Base-by-base conservation (phyloP, 2,888 invertebrate species). In the Idaea aversata region DNA sequence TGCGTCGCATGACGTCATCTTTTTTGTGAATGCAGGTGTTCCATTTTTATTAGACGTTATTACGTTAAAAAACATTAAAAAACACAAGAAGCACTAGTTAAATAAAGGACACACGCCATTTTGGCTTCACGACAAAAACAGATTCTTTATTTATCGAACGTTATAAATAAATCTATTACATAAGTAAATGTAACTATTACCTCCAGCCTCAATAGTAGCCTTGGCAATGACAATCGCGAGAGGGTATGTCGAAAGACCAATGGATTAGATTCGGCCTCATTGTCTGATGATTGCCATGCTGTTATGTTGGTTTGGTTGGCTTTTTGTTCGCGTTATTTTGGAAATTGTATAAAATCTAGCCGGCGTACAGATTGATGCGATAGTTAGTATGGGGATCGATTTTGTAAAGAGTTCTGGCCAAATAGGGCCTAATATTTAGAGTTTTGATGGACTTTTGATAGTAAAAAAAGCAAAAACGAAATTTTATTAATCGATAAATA, bases 201-300 rank as follows among this genome's bases (percentile, higher is more conserved):
- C 25, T 25, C 7, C 7, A 47, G 47, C 47, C 47, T 47, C 47
- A 47, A 68, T 77, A 75, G 78, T 80, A 84, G 76, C 85, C 85
- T 86, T 86, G 86, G 73, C 86, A 83, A 69, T 86, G 85, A 79
- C 81, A 76, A 72, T 57, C 47, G 71, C 62, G 71, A 75, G 81
- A 74, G 78, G 79, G 68, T 76, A 72, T 61, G 59, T 65, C 47
- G 64, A 77, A 71, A 75, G 75, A 74, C 80, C 84, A 80, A 85
- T 84, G 47, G 79, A 77, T 79, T 81, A 74, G 77, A 78, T 77
- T 76, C 63, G 65, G 47, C 47, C 16, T 36, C 25, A 57, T 59
- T 70, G 81, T 77, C 47, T 13, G 47, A 47, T 47, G 47, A 47
- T 47, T 47, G 47, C 47, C 47, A 10, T 47, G 7, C 81, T 77